Percentiles rank a stretch among this genome's conserved stretches.
Evolutionary conservation across 1,140 invertebrate species (phyloP).

Genomic region (Bombus soroeensis): DNA sequence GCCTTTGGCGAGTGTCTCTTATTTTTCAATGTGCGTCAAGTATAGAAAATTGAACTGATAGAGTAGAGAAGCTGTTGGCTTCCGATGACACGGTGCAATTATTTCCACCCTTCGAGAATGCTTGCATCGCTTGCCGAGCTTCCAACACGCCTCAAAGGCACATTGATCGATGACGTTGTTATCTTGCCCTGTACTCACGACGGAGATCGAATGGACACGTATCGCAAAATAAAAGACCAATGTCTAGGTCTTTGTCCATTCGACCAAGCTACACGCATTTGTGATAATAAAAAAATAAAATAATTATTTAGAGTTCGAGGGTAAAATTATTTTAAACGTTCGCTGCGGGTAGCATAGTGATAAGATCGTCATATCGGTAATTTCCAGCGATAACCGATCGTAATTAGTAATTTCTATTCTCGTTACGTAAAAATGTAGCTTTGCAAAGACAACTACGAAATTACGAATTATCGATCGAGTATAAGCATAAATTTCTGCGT

Average conservation of each 20-base stretch:
- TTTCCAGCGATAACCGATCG: too few relatives aligned
- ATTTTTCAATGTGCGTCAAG: not conserved
- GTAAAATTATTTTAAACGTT: too few relatives aligned
- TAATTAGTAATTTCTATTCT: too few relatives aligned
- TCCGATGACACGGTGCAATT: slow-evolving; percentile 9
- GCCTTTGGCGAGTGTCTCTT: too few relatives aligned
- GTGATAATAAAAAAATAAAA: not conserved
- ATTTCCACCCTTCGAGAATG: not conserved
- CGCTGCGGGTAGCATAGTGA: fast-evolving
- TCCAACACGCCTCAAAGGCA: slow-evolving; percentile 2
- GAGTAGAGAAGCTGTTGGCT: not conserved
- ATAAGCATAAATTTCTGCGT: not conserved
- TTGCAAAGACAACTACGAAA: not conserved
- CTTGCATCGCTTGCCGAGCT: not conserved
- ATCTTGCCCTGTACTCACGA: not conserved
- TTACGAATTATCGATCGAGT: not conserved
- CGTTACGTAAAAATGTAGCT: not conserved
- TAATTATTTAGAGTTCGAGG: too few relatives aligned
- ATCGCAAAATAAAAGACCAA: not conserved
- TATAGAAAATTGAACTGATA: slow-evolving; percentile 1
- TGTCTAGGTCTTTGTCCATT: not conserved
- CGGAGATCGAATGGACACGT: not conserved
- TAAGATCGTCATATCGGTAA: too few relatives aligned
- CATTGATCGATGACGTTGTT: slow-evolving; percentile 20
- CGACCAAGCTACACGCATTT: not conserved